Conservation (phyloP, 2,888 invertebrate genomes). For the Platycheirus albimanus region DNA sequence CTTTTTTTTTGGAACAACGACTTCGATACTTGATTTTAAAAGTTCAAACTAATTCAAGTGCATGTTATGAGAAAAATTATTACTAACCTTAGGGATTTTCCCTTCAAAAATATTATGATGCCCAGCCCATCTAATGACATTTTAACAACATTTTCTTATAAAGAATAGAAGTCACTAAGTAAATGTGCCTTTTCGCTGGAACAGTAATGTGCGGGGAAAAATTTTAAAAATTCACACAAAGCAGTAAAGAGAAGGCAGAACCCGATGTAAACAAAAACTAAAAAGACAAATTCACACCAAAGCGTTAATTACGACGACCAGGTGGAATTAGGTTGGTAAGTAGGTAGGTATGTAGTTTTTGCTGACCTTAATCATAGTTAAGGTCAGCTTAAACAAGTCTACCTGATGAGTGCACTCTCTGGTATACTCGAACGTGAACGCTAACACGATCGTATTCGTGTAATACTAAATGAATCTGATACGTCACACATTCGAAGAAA, state of each 20-base stretch:
- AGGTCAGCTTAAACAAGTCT: conserved; percentile 64
- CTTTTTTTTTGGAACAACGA: too few species aligned
- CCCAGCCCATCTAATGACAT: neutral
- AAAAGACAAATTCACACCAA: conserved; percentile 54
- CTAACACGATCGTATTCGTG: neutral
- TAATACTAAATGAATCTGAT: conserved; percentile 30
- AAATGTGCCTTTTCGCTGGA: neutral
- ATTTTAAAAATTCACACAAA: conserved; percentile 27
- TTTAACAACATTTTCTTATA: conserved; percentile 12
- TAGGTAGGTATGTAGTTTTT: conserved; percentile 28
- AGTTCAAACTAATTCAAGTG: neutral
- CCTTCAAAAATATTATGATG: neutral
- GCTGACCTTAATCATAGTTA: conserved; percentile 66
- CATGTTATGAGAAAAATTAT: neutral
- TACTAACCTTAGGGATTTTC: conserved; percentile 14
- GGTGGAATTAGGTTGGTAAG: conserved; percentile 26
- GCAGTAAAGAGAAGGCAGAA: neutral
- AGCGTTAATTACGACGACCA: conserved; percentile 53
- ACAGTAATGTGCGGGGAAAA: conserved; percentile 6
- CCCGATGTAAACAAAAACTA: conserved; percentile 43
- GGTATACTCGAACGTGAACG: too few species aligned
- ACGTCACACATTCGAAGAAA: conserved; percentile 60
- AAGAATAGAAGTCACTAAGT: conserved; percentile 47
- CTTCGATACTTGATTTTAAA: too few species aligned
- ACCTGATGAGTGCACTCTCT: conserved; percentile 55